Evolutionary conservation across 2,888 invertebrate species (phyloP), one percentile per base, ranked within the genome.

Genomic region (Reticulitermes lucifugus): DNA sequence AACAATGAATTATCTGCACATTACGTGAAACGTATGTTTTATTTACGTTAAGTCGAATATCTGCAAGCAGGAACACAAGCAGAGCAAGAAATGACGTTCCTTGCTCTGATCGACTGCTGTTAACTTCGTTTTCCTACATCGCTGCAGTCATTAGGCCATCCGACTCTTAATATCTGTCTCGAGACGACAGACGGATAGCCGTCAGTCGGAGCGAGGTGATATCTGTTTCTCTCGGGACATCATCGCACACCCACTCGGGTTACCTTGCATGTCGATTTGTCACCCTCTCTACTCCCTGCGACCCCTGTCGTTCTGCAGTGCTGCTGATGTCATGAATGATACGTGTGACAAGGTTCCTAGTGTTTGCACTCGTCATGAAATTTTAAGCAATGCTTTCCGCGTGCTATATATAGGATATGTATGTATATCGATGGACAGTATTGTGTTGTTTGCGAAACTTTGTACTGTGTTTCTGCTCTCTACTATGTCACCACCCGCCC

Each of bases 301-400:
- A 9, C 46, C 46, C 46, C 46, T 46, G 4, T 60, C 65, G 59
- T 25, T n/a, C n/a, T 29, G 18, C 73, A 21, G n/a, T 25, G 12
- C 77, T 25, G 12, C 77, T 77, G 43, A 77, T 46, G 82, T 83
- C 84, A 84, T 84, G 65, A 84, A 84, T 84, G 84, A 84, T 84
- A 84, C 60, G 79, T 84, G 84, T 77, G 84, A 84, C 84, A 84
- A 43, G 84, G 77, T 79, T 75, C 60, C 79, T 60, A 25, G 81
- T 81, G 81, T 81, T 81, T 84, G 84, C 79, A 77, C 46, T 77
- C 77, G 46, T 46, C 77, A 77, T 77, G 77, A 77, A 77, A 77
- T 46, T 77, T 77, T 77, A 77, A 77, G 70, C 81, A 25, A 81
- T n/a, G 41, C 81, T 46, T 70, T 46, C 65, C 81, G 65, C 25